Base-by-base conservation (phyloP, 2,888 invertebrate species). In the Danaus chrysippus region DNA sequence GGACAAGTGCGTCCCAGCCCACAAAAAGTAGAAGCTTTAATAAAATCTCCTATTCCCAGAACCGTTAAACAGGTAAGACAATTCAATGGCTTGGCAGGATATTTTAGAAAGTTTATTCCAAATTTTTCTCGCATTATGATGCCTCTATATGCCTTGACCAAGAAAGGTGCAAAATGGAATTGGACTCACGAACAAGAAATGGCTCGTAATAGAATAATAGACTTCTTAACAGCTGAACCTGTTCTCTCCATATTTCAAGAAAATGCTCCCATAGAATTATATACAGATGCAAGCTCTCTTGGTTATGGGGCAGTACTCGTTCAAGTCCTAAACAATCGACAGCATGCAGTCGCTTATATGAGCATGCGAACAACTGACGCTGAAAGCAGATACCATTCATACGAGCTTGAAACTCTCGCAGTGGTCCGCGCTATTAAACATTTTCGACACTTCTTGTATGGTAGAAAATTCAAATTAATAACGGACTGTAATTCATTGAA, bases 1-100 rank as follows among this genome's bases (percentile, higher is more conserved):
- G 75, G 76, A 0, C 62, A 73, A 56, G 72, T 76, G 0, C 34
- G 65, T 0, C 76, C 76, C 0, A 76, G 71, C 41, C 71, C 73
- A 1, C 58, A 56, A 11, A 77, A 75, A 42, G 63, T 75, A 0
- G 68, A 76, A 42, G 76, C 76, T 12, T 54, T 78, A 0, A 12
- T 63, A 0, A 73, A 73, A 54, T 65, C 76, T 0, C 73, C 75
- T 0, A 23, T 70, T 1, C 77, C 75, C 0, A 71, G 43, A 8
- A 73, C 52, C n/a, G n/a, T n/a, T n/a, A n/a, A n/a, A n/a, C n/a
- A n/a, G n/a, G n/a, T n/a, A n/a, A n/a, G n/a, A n/a, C n/a, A n/a
- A n/a, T n/a, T n/a, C n/a, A n/a, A n/a, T n/a, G n/a, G n/a, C n/a
- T 53, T 72, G 0, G 72, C 71, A 0, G 64, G 68, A 0, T 69